Base-by-base conservation (phyloP, 2,888 invertebrate genomes). In the Colletes collaris region DNA sequence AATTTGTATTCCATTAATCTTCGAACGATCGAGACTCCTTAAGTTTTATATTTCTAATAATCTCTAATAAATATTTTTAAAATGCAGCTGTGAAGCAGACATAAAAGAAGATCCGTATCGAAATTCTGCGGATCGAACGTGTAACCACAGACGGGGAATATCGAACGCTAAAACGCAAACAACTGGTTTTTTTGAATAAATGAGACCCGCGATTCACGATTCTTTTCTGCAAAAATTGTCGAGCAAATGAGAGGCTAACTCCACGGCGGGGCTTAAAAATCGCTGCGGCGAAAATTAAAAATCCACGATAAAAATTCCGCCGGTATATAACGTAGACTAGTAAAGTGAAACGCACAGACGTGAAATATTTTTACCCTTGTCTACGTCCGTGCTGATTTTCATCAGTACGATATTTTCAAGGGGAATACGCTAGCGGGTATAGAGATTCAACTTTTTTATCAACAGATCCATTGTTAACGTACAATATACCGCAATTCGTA, bases 331-430 rank as follows among this genome's bases (percentile, higher is more conserved):
- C 44, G 67, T 60, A 63, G 44, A 60, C 62, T 72, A 68, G 58
- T 74, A 72, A 75, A 83, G 63, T 68, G 72, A 75, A 74, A 73
- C 27, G 62, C 70, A n/a, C 63, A 35, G 52, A 16, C 64, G 65
- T 69, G 71, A 77, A 80, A 77, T 62, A 68, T 62, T 62, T 74
- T 75, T 67, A 73, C 72, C 76, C 67, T 27, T 50, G 60, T 56
- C 64, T 53, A 37, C 19, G 52, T 46, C n/a, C 49, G n/a, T 11
- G 44, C 4, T 53, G 53, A 70, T 78, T 69, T 75, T 66, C 63
- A 73, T 70, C 67, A 56, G 49, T 35, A 60, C 59, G 64, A 70
- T 63, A 70, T 69, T 55, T 55, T 52, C 49, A 49, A 13, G 13
- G 44, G 46, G 27, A 5, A 50, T 55, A 49, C 58, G 58, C 35